A percentile compares a stretch with the other conserved stretches of the same genome.
phyloP scores from a whole-genome alignment of 1,140 invertebrate species.

The Apis florea region DNA sequence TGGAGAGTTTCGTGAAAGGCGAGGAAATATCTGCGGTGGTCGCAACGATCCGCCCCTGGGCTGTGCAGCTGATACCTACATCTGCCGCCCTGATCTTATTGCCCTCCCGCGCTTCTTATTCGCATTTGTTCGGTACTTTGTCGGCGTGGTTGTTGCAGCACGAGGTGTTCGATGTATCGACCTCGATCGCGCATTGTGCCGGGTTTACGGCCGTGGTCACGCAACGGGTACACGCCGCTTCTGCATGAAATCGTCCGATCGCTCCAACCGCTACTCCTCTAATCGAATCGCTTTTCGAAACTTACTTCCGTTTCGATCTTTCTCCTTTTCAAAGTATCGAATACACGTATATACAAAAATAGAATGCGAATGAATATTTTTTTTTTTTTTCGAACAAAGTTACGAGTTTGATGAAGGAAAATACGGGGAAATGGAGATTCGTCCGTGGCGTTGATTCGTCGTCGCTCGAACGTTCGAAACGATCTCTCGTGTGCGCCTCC shows the following conservation, averaged over 20 bases:
- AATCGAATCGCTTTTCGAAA: background rate
- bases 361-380: too few species aligned
- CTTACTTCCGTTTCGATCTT: background rate
- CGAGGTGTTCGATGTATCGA: slow-evolving; percentile 53
- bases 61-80: slow-evolving; percentile 65
- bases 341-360: too few species aligned
- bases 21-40: background rate
- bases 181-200: slow-evolving; percentile 57
- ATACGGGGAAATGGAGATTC: background rate
- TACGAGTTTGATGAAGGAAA: background rate
- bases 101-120: slow-evolving; percentile 49
- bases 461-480: background rate
- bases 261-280: background rate
- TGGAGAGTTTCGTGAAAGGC: slow-evolving; percentile 33
- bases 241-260: slow-evolving; percentile 13
- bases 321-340: background rate
- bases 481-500: background rate
- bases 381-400: too few species aligned
- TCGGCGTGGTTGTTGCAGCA: slow-evolving; percentile 55
- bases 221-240: slow-evolving; percentile 27
- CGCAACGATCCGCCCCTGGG: slow-evolving; percentile 24
- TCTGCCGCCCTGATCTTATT: slow-evolving; percentile 62
- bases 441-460: background rate
- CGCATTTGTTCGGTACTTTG: slow-evolving; percentile 61
- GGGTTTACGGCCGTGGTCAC: slow-evolving; percentile 36